Evolutionary conservation across 2,113 vertebrate genomes (phyloP), one percentile per base, ranked within the genome.

Genomic region (Charadrius vociferus): DNA sequence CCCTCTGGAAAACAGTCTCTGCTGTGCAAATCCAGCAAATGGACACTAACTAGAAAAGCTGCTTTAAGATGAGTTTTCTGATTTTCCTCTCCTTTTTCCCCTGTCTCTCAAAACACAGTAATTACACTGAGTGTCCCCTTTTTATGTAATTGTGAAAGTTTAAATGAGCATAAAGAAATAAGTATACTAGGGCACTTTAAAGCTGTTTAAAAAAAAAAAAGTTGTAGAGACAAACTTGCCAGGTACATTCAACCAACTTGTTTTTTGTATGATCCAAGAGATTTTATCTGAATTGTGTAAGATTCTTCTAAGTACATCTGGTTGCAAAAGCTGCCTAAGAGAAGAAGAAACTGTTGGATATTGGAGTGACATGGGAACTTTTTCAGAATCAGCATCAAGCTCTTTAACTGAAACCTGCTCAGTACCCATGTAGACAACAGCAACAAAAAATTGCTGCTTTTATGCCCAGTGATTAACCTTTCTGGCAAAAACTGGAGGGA

Each of bases 1-100:
- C 99, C 15, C 99, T 99, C 59, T 99, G 99, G 99, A 99, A 99
- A 98, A 83, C 85, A 95, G n/a, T 91, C 96, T 95, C 97, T 97
- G 72, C 94, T 6, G 52, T 50, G 43, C 97, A 96, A 98, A 97
- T 77, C 97, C 98, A 96, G 88, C 97, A 96, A 97, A 97, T 23
- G 94, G 97, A 98, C 87, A 58, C 30, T 66, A 78, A 90, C 74
- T 97, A 67, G 93, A 94, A 93, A 91, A 94, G 66, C 94, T 88
- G 92, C 80, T 68, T 93, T 95, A 86, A 88, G 88, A 97, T 89
- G 96, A 94, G 94, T 96, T 95, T 94, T 95, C 95, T 90, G 87
- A 55, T 95, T 96, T 93, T 58, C 74, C 65, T 74, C 55, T 94
- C 93, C 89, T 95, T 94, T 94, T 95, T 91, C 95, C 90, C 93